Evolutionary conservation across 2,888 invertebrate species (phyloP).

Genomic region (Chrysotoxum bicinctum): DNA sequence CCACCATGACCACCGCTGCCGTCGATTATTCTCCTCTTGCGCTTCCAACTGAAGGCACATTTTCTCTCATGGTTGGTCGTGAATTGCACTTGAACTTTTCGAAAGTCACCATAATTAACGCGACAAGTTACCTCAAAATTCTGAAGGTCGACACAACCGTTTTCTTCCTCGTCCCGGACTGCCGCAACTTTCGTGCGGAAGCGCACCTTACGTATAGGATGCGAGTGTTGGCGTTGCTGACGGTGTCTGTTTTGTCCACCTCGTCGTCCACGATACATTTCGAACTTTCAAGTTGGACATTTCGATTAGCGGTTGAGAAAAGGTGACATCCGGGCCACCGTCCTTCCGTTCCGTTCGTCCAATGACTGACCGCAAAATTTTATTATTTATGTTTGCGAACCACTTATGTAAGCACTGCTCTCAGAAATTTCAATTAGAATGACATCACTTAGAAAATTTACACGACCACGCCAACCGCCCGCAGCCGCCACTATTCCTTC

Average conservation of each 20-base stretch:
- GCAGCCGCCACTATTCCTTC: conserved; percentile 2
- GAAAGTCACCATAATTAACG: conserved; percentile 72
- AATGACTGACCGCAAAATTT: conserved; percentile 24
- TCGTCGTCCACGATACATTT: conserved; percentile 64
- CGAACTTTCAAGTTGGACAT: conserved; percentile 44
- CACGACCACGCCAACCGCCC: background rate
- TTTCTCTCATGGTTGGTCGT: conserved; percentile 54
- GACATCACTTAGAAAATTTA: conserved; percentile 60
- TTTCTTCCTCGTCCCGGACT: conserved; percentile 12
- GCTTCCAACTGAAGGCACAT: conserved; percentile 75
- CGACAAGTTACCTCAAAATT: conserved; percentile 73
- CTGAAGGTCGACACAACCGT: conserved; percentile 54
- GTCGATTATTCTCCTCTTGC: conserved; percentile 51
- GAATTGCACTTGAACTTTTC: conserved; percentile 74
- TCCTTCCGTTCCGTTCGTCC: conserved; percentile 16
- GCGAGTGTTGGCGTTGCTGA: conserved; percentile 32
- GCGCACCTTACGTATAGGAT: conserved; percentile 67
- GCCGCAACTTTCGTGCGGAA: conserved; percentile 68
- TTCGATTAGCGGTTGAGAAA: conserved; percentile 30
- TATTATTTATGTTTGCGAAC: conserved; percentile 38
- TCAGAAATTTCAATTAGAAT: conserved; percentile 53
- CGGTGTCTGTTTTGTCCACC: conserved; percentile 45
- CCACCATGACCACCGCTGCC: background rate
- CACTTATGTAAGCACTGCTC: conserved; percentile 62
- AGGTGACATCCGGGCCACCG: conserved; percentile 62